Evolutionary conservation across 2,113 vertebrate genomes (phyloP).

Genomic region (Leuciscus idus): DNA sequence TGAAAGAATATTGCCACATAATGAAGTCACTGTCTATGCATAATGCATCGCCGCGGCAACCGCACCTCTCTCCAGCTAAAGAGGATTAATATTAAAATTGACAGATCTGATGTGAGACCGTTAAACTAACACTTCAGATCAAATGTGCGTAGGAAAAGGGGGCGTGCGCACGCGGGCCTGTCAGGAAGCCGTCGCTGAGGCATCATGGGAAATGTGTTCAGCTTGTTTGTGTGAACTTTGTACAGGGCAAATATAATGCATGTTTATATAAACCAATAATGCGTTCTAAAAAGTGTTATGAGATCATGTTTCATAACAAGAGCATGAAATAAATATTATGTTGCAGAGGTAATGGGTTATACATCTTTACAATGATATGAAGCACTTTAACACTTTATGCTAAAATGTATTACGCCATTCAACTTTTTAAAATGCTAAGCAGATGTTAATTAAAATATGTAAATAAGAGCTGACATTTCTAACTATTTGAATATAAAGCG

Average conservation of each 20-base stretch:
- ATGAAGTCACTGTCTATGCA: conserved; percentile 77
- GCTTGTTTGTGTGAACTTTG: conserved; percentile 37
- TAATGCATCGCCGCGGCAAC: conserved; percentile 73
- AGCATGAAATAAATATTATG: not conserved
- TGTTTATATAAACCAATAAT: not conserved
- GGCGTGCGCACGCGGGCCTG: conserved; percentile 14
- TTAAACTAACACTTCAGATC: conserved; percentile 74
- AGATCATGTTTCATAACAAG: conserved; percentile 27
- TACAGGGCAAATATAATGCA: conserved; percentile 6
- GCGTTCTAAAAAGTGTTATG: not conserved
- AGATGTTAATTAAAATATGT: not conserved
- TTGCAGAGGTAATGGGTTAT: conserved; percentile 17
- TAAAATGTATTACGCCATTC: not conserved
- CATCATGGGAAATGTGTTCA: conserved; percentile 38
- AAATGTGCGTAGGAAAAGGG: conserved; percentile 65
- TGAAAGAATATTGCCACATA: conserved; percentile 71
- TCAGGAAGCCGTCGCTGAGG: conserved; percentile 41
- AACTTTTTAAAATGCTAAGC: not conserved
- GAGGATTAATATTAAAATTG: conserved; percentile 74
- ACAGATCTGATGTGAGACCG: conserved; percentile 73
- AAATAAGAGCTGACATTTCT: not conserved
- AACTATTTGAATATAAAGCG: not conserved
- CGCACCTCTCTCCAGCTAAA: conserved; percentile 69
- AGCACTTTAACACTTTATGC: not conserved
- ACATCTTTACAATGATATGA: conserved; percentile 1